Evolutionary conservation across 2,113 vertebrate species (phyloP), one percentile per base, ranked within the genome.

Genomic region (Phoxinus phoxinus): DNA sequence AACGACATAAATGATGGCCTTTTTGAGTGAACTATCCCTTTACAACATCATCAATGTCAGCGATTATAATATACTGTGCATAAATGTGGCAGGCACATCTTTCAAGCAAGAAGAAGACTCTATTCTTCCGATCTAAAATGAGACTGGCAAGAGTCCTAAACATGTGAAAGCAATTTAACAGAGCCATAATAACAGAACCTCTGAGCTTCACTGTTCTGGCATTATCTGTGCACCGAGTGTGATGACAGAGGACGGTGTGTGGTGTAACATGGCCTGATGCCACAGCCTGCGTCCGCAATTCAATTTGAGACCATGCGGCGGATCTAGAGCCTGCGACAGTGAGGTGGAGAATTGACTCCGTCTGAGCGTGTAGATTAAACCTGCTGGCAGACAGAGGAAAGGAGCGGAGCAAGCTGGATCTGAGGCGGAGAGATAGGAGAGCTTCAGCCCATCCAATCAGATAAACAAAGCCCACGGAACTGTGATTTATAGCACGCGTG

Each of bases 401-500:
- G 61, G 84, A 88, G 87, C 51, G 12, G 51, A 87, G 80, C 83
- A 27, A 73, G n/a, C 30, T 48, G n/a, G 78, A 84, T 92, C 84
- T 83, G 79, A 87, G 90, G 83, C 83, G 63, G 80, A 86, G 86
- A 90, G 88, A 91, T 89, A 86, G 74, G 25, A 83, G 84, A 89
- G 83, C 84, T 51, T 87, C 86, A 53, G 81, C 74, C 83, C 13
- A 48, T 90, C 88, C 84, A 87, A 90, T 58, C 87, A 92, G 88
- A 90, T 91, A 88, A 93, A 91, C 87, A 83, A 65, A 88, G 84
- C 86, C 90, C 85, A 91, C 89, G 80, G 89, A 88, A 88, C 44
- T 41, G 89, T 93, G 93, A 94, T 94, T 94, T 94, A 94, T 94
- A 91, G 89, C 91, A 87, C 83, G 88, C 84, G 88, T 81, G 79